These are phyloP conservation scores for Pelobates fuscus DNA, from an alignment of 2,113 vertebrate genomes.

Conservation along the genomic window DNA sequence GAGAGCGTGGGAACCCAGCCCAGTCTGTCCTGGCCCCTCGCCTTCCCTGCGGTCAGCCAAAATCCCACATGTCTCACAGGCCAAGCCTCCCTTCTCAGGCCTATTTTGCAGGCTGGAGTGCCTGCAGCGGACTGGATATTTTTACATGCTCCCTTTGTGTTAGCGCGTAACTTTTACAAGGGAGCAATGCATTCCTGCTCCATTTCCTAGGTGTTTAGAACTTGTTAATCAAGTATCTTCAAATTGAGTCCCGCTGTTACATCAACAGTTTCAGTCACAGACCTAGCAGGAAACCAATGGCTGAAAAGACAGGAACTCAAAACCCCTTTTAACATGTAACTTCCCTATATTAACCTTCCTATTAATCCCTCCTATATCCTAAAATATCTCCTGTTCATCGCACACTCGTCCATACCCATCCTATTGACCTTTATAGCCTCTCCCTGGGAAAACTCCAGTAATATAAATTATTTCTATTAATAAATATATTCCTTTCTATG, in stretches of 20 bases:
- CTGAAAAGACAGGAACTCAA: background rate
- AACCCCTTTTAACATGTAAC: background rate
- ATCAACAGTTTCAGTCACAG: background rate
- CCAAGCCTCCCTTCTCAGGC: conserved; percentile 39
- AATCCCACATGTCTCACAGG: conserved; percentile 47
- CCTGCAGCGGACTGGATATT: conserved; percentile 37
- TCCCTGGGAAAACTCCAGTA: no score
- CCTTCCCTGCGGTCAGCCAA: conserved; percentile 51
- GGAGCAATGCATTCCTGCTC: conserved; percentile 8
- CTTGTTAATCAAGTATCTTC: conserved; percentile 25
- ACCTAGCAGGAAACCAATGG: background rate
- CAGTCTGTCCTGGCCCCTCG: conserved; percentile 43
- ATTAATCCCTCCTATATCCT: background rate
- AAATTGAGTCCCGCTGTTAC: background rate
- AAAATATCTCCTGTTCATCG: no score
- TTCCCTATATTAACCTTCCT: background rate
- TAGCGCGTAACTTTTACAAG: background rate
- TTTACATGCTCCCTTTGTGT: conserved; percentile 22
- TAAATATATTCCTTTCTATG: no score
- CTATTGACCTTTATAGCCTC: no score
- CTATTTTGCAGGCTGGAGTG: conserved; percentile 32
- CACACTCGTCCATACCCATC: no score
- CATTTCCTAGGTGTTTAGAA: conserved; percentile 2
- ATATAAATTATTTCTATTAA: no score
- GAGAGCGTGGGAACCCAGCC: conserved; percentile 50